A percentile compares a stretch with the other conserved stretches of the same genome.
Conservation (phyloP, 2,888 invertebrate species). For the Tipula confusa region DNA sequence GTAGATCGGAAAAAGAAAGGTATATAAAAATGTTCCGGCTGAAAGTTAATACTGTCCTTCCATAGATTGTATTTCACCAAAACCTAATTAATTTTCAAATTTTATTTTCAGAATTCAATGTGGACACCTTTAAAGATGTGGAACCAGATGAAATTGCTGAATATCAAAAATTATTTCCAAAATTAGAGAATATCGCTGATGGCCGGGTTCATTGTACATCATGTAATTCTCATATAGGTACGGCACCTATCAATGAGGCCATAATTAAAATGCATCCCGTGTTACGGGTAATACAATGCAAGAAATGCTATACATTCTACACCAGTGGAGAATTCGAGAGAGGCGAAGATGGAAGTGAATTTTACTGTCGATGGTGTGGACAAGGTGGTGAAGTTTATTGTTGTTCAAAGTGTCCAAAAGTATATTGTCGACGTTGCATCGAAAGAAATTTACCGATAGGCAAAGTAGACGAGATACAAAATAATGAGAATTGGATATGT, state of each 20-base stretch:
- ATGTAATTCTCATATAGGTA: conserved; percentile 71
- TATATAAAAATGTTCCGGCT: too few relatives aligned
- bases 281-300: conserved; percentile 66
- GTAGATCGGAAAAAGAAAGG: neutral
- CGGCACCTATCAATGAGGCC: conserved; percentile 58
- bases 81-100: neutral
- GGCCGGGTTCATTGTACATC: conserved; percentile 66
- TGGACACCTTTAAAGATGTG: conserved; percentile 55
- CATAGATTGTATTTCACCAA: neutral
- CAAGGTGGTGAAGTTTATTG: conserved; percentile 76
- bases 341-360: conserved; percentile 76
- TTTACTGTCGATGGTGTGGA: conserved; percentile 80
- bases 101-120: conserved; percentile 39
- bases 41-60: too few relatives aligned
- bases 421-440: conserved; percentile 75
- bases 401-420: conserved; percentile 69
- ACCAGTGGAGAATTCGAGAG: conserved; percentile 77
- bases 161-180: conserved; percentile 55
- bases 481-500: conserved; percentile 75
- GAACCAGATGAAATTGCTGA: conserved; percentile 53
- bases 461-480: conserved; percentile 66
- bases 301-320: conserved; percentile 70
- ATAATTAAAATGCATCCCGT: conserved; percentile 70
- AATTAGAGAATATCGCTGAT: conserved; percentile 57
- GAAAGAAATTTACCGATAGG: conserved; percentile 63